A percentile compares a stretch with the other conserved stretches of the same genome.
phyloP scores from a whole-genome alignment of 2,888 invertebrate species.

The Celastrina argiolus region DNA sequence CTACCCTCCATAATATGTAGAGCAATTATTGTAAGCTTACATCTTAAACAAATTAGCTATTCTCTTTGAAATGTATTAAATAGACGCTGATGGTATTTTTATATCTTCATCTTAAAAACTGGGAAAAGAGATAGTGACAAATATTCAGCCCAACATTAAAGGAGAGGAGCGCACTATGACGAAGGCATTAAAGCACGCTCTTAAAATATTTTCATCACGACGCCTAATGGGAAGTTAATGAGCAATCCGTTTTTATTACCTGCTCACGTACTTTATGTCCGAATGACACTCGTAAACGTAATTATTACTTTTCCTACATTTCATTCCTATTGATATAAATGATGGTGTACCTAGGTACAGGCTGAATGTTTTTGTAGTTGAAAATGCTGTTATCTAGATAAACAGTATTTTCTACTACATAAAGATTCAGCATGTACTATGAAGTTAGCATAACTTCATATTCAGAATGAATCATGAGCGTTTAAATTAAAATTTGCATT shows the following conservation, averaged over 20 bases:
- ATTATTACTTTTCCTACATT: slow-evolving; percentile 9
- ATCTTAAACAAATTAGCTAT: too few relatives aligned
- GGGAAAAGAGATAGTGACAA: too few relatives aligned
- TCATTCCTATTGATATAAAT: neutral
- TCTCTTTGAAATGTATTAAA: too few relatives aligned
- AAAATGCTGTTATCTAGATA: too few relatives aligned
- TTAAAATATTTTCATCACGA: slow-evolving; percentile 1
- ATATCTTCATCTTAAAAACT: too few relatives aligned
- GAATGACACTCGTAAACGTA: slow-evolving; percentile 15
- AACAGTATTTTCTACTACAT: too few relatives aligned
- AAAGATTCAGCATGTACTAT: too few relatives aligned
- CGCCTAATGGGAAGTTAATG: slow-evolving; percentile 18
- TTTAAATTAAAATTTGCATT: neutral
- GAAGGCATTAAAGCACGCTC: neutral
- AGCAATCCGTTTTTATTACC: slow-evolving; percentile 12
- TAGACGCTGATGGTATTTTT: too few relatives aligned
- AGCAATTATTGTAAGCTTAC: neutral
- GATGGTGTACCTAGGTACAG: too few relatives aligned
- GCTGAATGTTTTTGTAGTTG: too few relatives aligned
- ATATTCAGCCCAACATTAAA: too few relatives aligned
- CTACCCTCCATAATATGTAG: neutral
- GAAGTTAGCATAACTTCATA: too few relatives aligned
- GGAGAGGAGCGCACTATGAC: neutral
- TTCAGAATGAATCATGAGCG: neutral
- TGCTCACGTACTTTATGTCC: neutral